Percentiles rank a stretch among this genome's conserved stretches.
These are phyloP conservation scores for Excalfactoria chinensis DNA, from an alignment of 2,113 vertebrate genomes.

Conservation along the genomic window DNA sequence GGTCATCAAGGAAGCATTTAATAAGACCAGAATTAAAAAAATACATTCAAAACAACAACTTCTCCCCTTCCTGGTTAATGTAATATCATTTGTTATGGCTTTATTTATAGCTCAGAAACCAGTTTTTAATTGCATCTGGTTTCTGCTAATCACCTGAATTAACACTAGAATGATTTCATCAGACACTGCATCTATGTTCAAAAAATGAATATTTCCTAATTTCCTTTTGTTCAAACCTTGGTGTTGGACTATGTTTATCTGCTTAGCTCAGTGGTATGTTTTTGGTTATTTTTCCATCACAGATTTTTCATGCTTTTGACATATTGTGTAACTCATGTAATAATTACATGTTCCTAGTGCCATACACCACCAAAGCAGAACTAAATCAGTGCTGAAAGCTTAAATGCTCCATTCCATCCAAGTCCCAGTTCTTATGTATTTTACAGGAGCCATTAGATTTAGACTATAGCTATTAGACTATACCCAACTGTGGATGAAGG, in stretches of 20 bases:
- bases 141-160: not conserved
- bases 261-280: not conserved
- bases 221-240: not conserved
- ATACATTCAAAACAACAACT: not conserved
- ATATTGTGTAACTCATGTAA: not conserved
- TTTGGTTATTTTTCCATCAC: not conserved
- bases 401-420: not conserved
- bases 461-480: not conserved
- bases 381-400: not conserved
- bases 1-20: conserved; percentile 14
- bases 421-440: not conserved
- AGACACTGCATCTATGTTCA: not conserved
- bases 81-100: not conserved
- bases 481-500: not conserved
- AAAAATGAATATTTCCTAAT: not conserved
- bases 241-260: not conserved
- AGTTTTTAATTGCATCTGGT: not conserved
- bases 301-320: not conserved
- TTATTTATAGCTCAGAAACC: not conserved
- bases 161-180: not conserved
- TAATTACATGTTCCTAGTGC: not conserved
- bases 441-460: not conserved
- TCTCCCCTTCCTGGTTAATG: not conserved
- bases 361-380: not conserved
- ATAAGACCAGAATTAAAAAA: conserved; percentile 13